Base-by-base conservation (phyloP, 2,888 invertebrate species). In the Luffia ferchaultella region DNA sequence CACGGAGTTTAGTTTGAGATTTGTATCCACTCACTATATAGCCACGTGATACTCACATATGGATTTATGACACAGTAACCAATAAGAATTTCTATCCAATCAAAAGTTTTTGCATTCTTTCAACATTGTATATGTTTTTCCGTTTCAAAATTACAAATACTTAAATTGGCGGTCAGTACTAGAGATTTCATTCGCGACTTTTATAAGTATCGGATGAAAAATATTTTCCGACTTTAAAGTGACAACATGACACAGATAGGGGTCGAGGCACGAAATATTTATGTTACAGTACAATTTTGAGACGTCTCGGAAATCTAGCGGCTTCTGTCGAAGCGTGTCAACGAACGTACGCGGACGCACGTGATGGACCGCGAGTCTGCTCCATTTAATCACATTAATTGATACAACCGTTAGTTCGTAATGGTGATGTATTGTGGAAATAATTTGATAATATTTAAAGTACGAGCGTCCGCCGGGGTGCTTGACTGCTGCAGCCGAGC, bases 371-470 rank as follows among this genome's bases (percentile, higher is more conserved):
- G 68, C 65, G 59, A 64, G 70, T 70, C 70, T 69, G 67, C 68
- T 73, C 70, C 67, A 71, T 77, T 73, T 75, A 73, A 77, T 74
- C 70, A 75, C 64, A 71, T 74, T 77, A 78, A 79, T 77, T 78
- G 76, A 74, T 69, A 72, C 62, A 68, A 79, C 80, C 80, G 82
- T 80, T 82, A 80, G 61, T 58, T 65, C 62, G 66, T 75, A 77
- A 77, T 75, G 75, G 76, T 68, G 65, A 68, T 66, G 73, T 68
- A 80, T 78, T 80, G 76, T 78, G 64, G 61, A 66, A 71, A 73
- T 79, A 78, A 80, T 78, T 80, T 69, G 76, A 73, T 73, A 61
- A 76, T 70, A 68, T 78, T 75, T 71, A 66, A 70, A 76, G 65
- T 62, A 60, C 67, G 62, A 58, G 61, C 63, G 62, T 67, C 66